Evolutionary conservation across 1,140 invertebrate species (phyloP), one percentile per base, ranked within the genome.

Genomic region (Drosophila auraria): DNA sequence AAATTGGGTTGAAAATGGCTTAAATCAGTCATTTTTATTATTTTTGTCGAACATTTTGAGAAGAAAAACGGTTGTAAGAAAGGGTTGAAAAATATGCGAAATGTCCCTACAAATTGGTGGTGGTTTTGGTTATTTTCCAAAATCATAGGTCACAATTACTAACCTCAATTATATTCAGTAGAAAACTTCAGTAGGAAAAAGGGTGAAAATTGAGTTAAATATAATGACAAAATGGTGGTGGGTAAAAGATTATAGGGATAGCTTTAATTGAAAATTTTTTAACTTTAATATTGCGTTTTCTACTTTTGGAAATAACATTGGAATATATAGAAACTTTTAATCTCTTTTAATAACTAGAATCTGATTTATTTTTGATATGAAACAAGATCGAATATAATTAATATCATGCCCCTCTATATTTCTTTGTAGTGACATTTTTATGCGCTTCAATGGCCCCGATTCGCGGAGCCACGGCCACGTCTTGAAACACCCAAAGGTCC

Each of bases 391-490:
- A n/a, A n/a, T n/a, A n/a, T n/a, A n/a, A n/a, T n/a, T n/a, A n/a
- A n/a, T n/a, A n/a, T n/a, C n/a, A n/a, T 40, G 2, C 5, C 11
- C 4, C 12, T 33, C 14, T 2, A 2, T 20, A 1, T 2, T 8
- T 15, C 0, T 23, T 7, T 44, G 15, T 47, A 92, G 91, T 42
- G 91, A 92, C 15, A 92, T 92, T 44, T 89, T 83, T n/a, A 81
- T 92, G 82, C 61, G 82, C 11, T 91, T 89, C 5, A 66, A 87
- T 61, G 76, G 71, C 14, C 75, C 87, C 27, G 50, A 78, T 14
- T 60, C 60, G 3, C 77, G 73, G 14, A 87, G 75, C 42, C 73
- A 78, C 17, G 91, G 91, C 1, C 91, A 92, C 53, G 87, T 92
- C 6, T 23, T 92, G 27, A 69, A 68, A 59, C 68, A 87, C 53